Conservation (phyloP, 1,140 invertebrate species). For the Bombus sylvicola region DNA sequence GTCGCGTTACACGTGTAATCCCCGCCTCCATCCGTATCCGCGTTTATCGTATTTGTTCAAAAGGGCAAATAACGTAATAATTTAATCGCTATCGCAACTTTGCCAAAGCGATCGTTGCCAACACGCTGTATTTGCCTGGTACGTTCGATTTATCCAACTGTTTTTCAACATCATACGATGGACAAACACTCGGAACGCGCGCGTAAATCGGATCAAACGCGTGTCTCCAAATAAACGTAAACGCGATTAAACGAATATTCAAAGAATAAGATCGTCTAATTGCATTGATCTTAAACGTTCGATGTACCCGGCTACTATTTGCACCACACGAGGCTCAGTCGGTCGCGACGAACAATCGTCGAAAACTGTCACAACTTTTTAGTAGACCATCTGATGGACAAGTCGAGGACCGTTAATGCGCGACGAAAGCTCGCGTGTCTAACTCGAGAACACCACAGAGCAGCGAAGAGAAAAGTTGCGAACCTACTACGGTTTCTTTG, state of each 20-base stretch:
- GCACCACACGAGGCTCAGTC: accelerated
- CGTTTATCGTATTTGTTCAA: slow-evolving; percentile 1
- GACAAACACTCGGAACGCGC: too few relatives aligned
- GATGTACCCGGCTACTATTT: too few relatives aligned
- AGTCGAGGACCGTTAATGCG: not conserved
- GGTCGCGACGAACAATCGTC: too few relatives aligned
- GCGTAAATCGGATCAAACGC: too few relatives aligned
- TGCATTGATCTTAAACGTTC: too few relatives aligned
- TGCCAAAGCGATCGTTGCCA: not conserved
- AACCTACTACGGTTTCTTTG: slow-evolving; percentile 8
- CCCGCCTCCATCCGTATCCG: too few relatives aligned
- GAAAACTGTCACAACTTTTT: not conserved
- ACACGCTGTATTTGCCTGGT: too few relatives aligned
- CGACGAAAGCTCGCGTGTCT: not conserved
- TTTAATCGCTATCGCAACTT: not conserved
- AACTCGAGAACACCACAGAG: too few relatives aligned
- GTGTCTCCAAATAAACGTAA: too few relatives aligned
- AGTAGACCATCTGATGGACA: not conserved
- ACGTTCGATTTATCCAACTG: not conserved
- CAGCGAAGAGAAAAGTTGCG: not conserved
- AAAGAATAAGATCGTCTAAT: too few relatives aligned
- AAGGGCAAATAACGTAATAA: slow-evolving; percentile 10
- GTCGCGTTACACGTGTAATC: slow-evolving; percentile 8
- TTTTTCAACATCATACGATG: not conserved
- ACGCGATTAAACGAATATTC: too few relatives aligned